These are phyloP conservation scores for Chrysaora quinquecirrha DNA, from an alignment of 30 jellyfish, hydroid and myxozoan genomes.

Conservation along the genomic window DNA sequence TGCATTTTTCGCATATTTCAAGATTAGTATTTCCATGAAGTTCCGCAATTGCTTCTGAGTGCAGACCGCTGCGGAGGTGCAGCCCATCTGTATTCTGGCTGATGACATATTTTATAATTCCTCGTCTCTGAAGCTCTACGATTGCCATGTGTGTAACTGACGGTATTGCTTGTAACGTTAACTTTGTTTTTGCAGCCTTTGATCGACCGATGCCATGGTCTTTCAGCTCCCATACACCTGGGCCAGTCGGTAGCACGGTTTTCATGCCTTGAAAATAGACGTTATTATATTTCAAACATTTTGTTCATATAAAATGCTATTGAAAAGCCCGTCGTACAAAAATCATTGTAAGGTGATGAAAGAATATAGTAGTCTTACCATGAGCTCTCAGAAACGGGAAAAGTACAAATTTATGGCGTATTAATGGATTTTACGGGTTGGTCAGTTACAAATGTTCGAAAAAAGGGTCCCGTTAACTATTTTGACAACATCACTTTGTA, in stretches of 20 bases:
- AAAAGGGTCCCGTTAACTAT: no score
- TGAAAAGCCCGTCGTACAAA: no score
- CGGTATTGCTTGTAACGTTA: slow-evolving; percentile 81
- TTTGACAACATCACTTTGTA: no score
- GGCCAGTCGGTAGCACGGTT: slow-evolving; percentile 89
- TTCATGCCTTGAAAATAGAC: slow-evolving; percentile 51
- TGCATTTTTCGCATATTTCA: slow-evolving; percentile 77
- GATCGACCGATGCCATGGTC: slow-evolving; percentile 59
- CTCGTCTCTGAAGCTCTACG: slow-evolving; percentile 68
- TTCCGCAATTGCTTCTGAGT: slow-evolving; percentile 69
- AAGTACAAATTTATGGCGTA: no score
- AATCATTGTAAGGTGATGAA: no score
- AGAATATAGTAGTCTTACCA: no score
- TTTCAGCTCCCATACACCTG: slow-evolving; percentile 95
- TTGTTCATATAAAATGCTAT: no score
- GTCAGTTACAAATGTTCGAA: no score
- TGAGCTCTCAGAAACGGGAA: no score
- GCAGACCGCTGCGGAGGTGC: slow-evolving; percentile 91
- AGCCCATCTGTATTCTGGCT: slow-evolving; percentile 93
- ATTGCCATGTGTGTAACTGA: slow-evolving; percentile 86
- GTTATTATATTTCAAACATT: no score
- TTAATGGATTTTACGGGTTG: no score
- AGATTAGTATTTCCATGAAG: slow-evolving; percentile 94
- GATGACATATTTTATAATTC: slow-evolving; percentile 52
- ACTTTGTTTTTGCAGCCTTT: slow-evolving; percentile 30